A percentile compares a stretch with the other conserved stretches of the same genome.
phyloP scores from a whole-genome alignment of 2,113 vertebrate species.

The Tragelaphus buxtoni region DNA sequence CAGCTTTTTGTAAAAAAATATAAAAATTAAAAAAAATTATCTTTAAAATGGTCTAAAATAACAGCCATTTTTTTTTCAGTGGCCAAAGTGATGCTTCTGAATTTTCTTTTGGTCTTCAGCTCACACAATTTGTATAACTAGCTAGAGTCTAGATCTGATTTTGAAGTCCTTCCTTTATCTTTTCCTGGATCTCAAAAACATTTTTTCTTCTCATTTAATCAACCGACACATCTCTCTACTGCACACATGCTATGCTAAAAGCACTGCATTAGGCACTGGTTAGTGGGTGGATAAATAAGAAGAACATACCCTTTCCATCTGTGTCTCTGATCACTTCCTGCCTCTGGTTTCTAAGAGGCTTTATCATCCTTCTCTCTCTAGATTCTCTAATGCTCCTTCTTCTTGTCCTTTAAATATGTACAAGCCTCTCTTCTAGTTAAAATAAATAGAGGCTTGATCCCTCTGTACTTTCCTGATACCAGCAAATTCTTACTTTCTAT shows the following conservation, averaged over 20 bases:
- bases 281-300: not conserved
- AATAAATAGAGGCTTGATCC: not conserved
- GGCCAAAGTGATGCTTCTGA: constrained; percentile 29
- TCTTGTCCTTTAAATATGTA: not conserved
- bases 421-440: not conserved
- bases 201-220: constrained; percentile 22
- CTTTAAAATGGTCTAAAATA: constrained; percentile 56
- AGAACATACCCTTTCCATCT: constrained; percentile 4
- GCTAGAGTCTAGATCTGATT: not conserved
- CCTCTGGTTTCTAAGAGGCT: not conserved
- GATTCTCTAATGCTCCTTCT: not conserved
- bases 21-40: not conserved
- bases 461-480: not conserved
- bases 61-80: constrained; percentile 55
- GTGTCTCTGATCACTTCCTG: constrained; percentile 7
- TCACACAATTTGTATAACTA: not conserved
- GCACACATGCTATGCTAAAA: not conserved
- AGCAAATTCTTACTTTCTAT: not conserved
- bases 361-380: not conserved
- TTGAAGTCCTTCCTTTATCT: not conserved
- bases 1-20: not conserved
- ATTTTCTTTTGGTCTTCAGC: constrained; percentile 34
- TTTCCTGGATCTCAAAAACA: constrained; percentile 7
- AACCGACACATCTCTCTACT: not conserved
- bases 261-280: not conserved